Conservation (phyloP, 2,888 invertebrate genomes). For the Agonopterix arenella region DNA sequence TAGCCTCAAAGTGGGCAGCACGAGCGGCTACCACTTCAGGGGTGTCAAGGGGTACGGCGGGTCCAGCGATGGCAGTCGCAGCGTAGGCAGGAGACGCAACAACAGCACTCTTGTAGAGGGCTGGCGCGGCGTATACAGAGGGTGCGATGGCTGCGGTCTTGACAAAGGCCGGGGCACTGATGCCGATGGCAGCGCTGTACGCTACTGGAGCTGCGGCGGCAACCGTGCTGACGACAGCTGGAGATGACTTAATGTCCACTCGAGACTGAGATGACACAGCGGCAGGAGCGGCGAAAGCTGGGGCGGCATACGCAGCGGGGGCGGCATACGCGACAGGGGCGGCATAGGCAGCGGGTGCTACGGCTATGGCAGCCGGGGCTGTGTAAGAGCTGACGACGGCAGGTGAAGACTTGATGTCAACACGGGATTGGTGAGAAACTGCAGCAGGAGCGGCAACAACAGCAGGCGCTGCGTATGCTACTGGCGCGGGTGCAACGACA, state of each 20-base stretch:
- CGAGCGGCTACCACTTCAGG: constrained; percentile 60
- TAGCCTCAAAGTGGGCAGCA: constrained; percentile 56
- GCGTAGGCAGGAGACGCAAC: constrained; percentile 10
- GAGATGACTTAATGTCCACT: constrained; percentile 29
- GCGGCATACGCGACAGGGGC: constrained; percentile 12
- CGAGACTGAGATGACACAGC: constrained; percentile 26
- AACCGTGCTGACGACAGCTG: constrained; percentile 26
- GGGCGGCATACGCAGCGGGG: constrained; percentile 13
- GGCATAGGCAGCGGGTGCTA: constrained; percentile 17
- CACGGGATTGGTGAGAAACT: constrained; percentile 46
- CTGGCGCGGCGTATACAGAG: constrained; percentile 22
- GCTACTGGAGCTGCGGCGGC: constrained; percentile 30
- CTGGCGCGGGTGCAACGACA: constrained; percentile 12
- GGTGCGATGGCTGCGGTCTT: constrained; percentile 29
- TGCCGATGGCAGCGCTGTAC: constrained; percentile 28
- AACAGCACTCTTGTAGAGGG: constrained; percentile 42
- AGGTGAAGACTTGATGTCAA: constrained; percentile 51
- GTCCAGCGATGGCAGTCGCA: constrained; percentile 23
- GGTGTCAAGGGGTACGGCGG: constrained; percentile 51
- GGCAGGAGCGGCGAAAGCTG: constrained; percentile 2
- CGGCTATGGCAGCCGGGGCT: background rate
- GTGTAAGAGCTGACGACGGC: constrained; percentile 38
- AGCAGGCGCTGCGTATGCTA: constrained; percentile 19
- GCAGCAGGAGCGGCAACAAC: constrained; percentile 34
- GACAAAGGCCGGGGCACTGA: constrained; percentile 33